Evolutionary conservation across 2,113 vertebrate species (phyloP).

Genomic region (Poecilia latipinna): DNA sequence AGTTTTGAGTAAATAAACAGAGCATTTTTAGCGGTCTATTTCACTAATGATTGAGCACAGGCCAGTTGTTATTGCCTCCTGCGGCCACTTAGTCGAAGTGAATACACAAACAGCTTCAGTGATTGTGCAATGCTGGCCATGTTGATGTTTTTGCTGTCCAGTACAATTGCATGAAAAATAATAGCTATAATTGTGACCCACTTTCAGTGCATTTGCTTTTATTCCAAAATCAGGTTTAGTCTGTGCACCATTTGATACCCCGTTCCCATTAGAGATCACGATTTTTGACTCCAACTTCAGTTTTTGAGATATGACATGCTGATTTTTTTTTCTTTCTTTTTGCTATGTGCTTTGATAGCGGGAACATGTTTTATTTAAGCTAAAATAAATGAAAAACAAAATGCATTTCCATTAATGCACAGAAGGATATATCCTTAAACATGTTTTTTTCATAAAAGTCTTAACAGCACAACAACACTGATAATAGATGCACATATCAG

Average conservation of each 20-base stretch:
- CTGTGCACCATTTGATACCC: neutral
- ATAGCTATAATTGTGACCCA: neutral
- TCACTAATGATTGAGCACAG: slow-evolving; percentile 20
- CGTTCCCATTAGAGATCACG: too few species aligned
- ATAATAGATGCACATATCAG: neutral
- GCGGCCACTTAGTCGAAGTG: slow-evolving; percentile 42
- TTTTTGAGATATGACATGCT: too few species aligned
- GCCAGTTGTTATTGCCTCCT: slow-evolving; percentile 42
- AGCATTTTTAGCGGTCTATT: neutral
- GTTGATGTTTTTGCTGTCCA: slow-evolving; percentile 37
- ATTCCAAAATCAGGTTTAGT: neutral
- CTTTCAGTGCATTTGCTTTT: slow-evolving; percentile 12
- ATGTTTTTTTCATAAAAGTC: neutral
- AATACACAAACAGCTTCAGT: slow-evolving; percentile 54
- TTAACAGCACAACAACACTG: neutral
- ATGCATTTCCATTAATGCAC: neutral
- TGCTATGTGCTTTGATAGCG: neutral
- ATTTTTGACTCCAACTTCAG: too few species aligned
- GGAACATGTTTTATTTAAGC: neutral
- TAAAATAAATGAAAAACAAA: neutral
- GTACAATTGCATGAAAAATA: slow-evolving; percentile 29
- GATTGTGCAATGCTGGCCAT: slow-evolving; percentile 65
- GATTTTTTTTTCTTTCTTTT: neutral
- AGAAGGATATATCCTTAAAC: neutral
- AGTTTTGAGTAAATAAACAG: slow-evolving; percentile 22